phyloP scores from a whole-genome alignment of 1,140 invertebrate genomes.

The Vanessa tameamea region DNA sequence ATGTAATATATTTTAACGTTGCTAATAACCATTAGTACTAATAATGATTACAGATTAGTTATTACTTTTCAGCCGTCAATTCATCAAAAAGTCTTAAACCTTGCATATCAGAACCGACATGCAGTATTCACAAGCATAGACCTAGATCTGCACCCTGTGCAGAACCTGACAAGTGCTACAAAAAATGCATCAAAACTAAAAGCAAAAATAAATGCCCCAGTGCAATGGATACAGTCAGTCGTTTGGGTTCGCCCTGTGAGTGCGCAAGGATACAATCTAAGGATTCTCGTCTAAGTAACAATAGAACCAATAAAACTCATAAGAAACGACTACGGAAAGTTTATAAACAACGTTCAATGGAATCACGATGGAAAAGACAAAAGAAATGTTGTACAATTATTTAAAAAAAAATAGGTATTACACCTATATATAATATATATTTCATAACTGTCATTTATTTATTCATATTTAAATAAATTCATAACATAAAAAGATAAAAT shows the following conservation, averaged over 20 bases:
- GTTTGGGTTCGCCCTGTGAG: constrained; percentile 54
- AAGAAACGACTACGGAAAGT: constrained; percentile 59
- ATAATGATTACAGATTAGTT: neutral
- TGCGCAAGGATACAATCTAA: constrained; percentile 57
- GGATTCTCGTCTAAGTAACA: constrained; percentile 49
- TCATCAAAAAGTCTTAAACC: constrained; percentile 60
- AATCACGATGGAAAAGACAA: constrained; percentile 57
- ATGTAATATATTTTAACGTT: too few species aligned
- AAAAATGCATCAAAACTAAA: constrained; percentile 53
- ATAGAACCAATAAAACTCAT: constrained; percentile 51
- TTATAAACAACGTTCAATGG: constrained; percentile 52
- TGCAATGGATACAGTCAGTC: constrained; percentile 58
- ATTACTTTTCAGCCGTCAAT: constrained; percentile 58
- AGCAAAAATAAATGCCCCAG: constrained; percentile 62
- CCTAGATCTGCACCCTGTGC: constrained; percentile 63
- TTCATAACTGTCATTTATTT: too few species aligned
- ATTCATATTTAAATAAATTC: too few species aligned
- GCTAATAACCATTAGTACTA: too few species aligned
- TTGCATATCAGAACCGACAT: constrained; percentile 66
- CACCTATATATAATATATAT: too few species aligned
- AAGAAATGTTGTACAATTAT: constrained; percentile 62
- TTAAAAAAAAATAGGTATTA: constrained; percentile 31
- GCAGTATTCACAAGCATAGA: constrained; percentile 65
- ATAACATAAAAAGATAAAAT: too few species aligned
- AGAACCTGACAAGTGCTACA: constrained; percentile 63